Evolutionary conservation across 92 coral and sea anemone species (phyloP), one percentile per base, ranked within the genome.

Genomic region (Epizoanthus rinbou): DNA sequence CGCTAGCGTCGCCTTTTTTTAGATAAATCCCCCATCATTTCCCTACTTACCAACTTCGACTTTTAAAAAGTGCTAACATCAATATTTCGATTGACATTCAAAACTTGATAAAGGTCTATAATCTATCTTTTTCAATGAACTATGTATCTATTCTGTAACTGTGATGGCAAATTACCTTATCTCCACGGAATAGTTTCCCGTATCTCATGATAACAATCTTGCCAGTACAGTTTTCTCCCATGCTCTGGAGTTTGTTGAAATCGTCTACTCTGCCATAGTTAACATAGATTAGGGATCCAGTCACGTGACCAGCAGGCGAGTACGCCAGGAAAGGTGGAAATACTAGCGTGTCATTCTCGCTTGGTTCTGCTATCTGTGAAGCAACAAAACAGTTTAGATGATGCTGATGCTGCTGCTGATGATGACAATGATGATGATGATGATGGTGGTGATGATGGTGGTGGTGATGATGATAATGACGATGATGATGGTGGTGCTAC

Each of bases 191-290:
- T 25, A 94, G 81, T 73, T 88, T 90, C 4, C 98, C 97, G 57
- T 88, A 92, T 45, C 97, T 85, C 91, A 94, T 92, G 37, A 94
- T 92, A 57, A 86, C 94, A 59, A 94, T 92, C 88, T 68, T 88
- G 23, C 90, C 93, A 57, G 79, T 80, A 76, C 98, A 94, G 25
- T 69, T 85, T 21, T 87, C 62, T 33, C 89, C 85, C 86, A 85
- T 64, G 33, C 73, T 64, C 17, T 81, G 64, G n/a, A 94, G 80
- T 13, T 39, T 35, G 10, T 66, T 53, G 68, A 94, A 94, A 71
- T 94, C 98, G 28, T 90, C 63, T 18, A 73, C 78, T 25, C 87
- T 87, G n/a, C 98, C 98, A 39, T 94, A 94, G 80, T 94, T 94
- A 18, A 91, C 98, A 21, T 94, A 94, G 59, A 94, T 35, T 63